phyloP scores from a whole-genome alignment of 2,888 invertebrate genomes.

The Hydriomena furcata region DNA sequence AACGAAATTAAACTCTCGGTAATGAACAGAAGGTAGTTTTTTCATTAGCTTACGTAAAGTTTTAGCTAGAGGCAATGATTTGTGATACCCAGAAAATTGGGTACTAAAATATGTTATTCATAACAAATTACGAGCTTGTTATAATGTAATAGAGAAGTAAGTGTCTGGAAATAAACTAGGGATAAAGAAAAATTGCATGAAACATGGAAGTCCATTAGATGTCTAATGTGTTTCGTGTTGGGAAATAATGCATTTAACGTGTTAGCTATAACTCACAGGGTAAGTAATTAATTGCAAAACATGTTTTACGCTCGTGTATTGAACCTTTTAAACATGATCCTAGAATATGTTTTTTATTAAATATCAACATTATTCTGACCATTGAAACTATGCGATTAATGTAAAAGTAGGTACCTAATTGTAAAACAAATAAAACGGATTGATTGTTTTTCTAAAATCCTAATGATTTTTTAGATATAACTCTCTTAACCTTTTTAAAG shows the following conservation, averaged over 20 bases:
- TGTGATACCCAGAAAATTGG: slow-evolving; percentile 7
- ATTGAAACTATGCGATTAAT: too few species aligned
- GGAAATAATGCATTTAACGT: slow-evolving; percentile 20
- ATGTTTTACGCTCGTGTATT: not conserved
- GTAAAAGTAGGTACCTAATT: too few species aligned
- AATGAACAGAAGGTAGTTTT: not conserved
- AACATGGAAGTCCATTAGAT: not conserved
- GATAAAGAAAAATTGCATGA: not conserved
- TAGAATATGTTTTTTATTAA: too few species aligned
- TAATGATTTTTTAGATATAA: too few species aligned
- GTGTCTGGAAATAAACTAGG: not conserved
- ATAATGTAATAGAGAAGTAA: slow-evolving; percentile 10
- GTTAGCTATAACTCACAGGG: slow-evolving; percentile 17
- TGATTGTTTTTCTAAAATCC: too few species aligned
- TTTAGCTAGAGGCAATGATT: slow-evolving; percentile 9
- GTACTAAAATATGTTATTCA: slow-evolving; percentile 15
- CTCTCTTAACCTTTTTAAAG: too few species aligned
- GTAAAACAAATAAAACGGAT: too few species aligned
- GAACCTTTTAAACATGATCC: too few species aligned
- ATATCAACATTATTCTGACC: too few species aligned
- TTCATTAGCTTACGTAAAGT: not conserved
- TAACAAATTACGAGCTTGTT: slow-evolving; percentile 25
- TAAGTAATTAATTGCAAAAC: not conserved
- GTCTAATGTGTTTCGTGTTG: slow-evolving; percentile 10
- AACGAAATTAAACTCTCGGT: slow-evolving; percentile 8